These are phyloP conservation scores for Propithecus deckenii DNA, from an alignment of 2,797 vertebrate genomes.

Conservation along the genomic window DNA sequence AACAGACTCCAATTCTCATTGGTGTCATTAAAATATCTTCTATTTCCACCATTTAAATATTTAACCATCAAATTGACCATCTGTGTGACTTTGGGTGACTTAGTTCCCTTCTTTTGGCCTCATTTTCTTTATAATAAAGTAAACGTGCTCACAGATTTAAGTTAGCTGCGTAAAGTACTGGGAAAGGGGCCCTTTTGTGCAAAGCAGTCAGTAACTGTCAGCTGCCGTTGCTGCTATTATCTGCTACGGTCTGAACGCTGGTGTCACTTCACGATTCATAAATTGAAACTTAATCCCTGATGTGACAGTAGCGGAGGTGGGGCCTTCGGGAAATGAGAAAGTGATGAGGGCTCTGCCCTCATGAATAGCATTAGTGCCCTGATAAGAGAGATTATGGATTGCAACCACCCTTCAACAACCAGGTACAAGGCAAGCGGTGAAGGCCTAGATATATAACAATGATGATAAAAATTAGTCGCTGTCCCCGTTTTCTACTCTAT, in stretches of 20 bases:
- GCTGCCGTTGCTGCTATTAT: not conserved
- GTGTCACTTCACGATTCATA: not conserved
- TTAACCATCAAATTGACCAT: not conserved
- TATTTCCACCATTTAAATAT: not conserved
- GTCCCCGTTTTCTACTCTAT: too few relatives aligned
- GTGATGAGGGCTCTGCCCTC: not conserved
- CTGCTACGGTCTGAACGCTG: not conserved
- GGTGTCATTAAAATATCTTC: not conserved
- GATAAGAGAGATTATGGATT: not conserved
- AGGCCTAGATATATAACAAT: too few relatives aligned
- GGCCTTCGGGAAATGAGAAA: not conserved
- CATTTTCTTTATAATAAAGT: not conserved
- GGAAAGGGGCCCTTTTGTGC: not conserved
- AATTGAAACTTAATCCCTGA: not conserved
- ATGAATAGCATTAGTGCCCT: not conserved
- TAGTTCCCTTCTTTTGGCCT: not conserved
- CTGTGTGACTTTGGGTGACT: not conserved
- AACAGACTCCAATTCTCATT: not conserved
- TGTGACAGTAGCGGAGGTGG: not conserved
- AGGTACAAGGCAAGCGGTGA: too few relatives aligned
- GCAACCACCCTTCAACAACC: too few relatives aligned
- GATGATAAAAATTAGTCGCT: too few relatives aligned
- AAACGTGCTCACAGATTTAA: not conserved
- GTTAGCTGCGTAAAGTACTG: not conserved
- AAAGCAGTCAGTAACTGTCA: fast-evolving